Evolutionary conservation across 2,888 invertebrate species (phyloP).

Genomic region (Trissolcus brochymenae): DNA sequence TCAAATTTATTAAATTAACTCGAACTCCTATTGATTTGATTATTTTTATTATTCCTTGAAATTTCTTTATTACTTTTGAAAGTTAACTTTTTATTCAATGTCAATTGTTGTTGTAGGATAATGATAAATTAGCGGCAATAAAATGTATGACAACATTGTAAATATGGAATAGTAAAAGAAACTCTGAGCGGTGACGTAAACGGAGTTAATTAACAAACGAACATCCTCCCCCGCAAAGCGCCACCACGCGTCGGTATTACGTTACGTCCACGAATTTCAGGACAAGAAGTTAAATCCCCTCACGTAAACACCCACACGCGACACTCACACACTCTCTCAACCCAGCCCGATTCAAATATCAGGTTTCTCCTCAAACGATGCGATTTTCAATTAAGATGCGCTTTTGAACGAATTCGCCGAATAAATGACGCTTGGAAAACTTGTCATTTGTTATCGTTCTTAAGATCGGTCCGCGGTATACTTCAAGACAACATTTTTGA

Average conservation of each 20-base stretch:
- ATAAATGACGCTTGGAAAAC: too few relatives aligned
- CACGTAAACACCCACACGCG: constrained; percentile 47
- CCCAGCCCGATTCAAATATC: constrained; percentile 32
- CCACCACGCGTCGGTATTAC: constrained; percentile 52
- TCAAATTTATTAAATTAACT: neutral
- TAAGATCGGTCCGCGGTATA: too few relatives aligned
- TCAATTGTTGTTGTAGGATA: neutral
- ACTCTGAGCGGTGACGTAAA: constrained; percentile 36
- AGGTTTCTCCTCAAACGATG: constrained; percentile 39
- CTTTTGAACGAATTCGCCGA: constrained; percentile 2
- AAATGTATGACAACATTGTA: constrained; percentile 10
- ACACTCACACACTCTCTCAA: constrained; percentile 8
- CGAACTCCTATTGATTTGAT: too few relatives aligned
- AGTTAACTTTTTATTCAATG: neutral
- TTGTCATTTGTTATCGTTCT: too few relatives aligned
- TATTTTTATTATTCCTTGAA: neutral
- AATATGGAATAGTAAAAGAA: constrained; percentile 9
- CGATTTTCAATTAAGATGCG: constrained; percentile 14
- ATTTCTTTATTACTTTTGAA: neutral
- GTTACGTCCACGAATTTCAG: constrained; percentile 52
- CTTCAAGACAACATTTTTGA: too few relatives aligned
- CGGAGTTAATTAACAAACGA: constrained; percentile 47
- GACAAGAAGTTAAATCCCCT: constrained; percentile 47
- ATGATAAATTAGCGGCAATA: neutral
- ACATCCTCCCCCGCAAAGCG: constrained; percentile 47